A percentile compares a stretch with the other conserved stretches of the same genome.
Conservation (phyloP, 2,888 invertebrate species). For the Drosophila rellima region DNA sequence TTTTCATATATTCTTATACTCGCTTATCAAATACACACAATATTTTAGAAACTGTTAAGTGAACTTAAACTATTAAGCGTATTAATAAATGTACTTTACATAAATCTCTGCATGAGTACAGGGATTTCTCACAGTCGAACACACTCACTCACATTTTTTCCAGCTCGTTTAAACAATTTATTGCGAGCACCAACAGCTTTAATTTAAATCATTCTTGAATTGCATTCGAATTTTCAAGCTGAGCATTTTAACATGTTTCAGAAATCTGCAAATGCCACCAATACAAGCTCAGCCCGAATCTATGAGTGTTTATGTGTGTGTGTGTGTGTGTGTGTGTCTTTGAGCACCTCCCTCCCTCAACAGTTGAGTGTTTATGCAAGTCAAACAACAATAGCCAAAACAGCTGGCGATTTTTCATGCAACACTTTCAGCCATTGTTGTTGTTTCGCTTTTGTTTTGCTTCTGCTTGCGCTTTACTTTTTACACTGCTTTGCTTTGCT, state of each 20-base stretch:
- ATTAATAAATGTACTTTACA: not conserved
- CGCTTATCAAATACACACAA: not conserved
- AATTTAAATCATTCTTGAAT: slow-evolving; percentile 9
- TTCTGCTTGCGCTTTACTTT: slow-evolving; percentile 19
- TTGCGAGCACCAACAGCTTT: slow-evolving; percentile 4
- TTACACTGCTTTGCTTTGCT: slow-evolving; percentile 38
- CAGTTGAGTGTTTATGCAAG: slow-evolving; percentile 56
- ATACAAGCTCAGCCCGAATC: not conserved
- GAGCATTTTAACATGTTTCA: slow-evolving; percentile 5
- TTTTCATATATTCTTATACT: not conserved
- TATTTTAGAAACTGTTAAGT: too few relatives aligned
- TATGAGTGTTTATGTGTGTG: slow-evolving; percentile 2
- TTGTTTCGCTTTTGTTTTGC: slow-evolving; percentile 53
- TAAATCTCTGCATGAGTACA: not conserved
- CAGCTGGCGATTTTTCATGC: slow-evolving; percentile 69
- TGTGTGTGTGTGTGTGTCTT: slow-evolving; percentile 10
- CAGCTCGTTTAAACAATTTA: not conserved
- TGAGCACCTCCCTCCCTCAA: not conserved
- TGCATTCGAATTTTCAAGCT: slow-evolving; percentile 15
- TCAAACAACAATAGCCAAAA: slow-evolving; percentile 67
- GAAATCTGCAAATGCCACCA: slow-evolving; percentile 24
- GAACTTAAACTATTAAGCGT: too few relatives aligned
- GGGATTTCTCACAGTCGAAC: not conserved
- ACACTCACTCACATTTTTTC: not conserved
- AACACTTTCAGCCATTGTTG: slow-evolving; percentile 49